These are phyloP conservation scores for Corythaixoides concolor DNA, from an alignment of 2,113 vertebrate species.

Conservation along the genomic window DNA sequence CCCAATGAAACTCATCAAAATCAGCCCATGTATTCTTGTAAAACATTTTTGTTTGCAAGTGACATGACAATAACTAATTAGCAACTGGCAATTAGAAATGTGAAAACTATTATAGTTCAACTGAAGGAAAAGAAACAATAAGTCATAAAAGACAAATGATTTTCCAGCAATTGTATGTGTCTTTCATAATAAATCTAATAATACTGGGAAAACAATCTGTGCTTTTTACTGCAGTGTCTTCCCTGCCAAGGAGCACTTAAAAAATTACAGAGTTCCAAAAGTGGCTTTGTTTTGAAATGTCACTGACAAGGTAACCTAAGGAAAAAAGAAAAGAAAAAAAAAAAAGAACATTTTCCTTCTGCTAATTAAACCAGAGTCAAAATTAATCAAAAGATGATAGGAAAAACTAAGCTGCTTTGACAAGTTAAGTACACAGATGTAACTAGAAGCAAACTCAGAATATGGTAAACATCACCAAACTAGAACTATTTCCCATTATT, in stretches of 20 bases:
- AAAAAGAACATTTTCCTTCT: background rate
- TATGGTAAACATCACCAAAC: background rate
- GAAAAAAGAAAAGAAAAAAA: background rate
- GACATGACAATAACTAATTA: constrained; percentile 2
- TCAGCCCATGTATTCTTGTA: background rate
- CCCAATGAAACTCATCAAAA: background rate
- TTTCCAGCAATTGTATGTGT: background rate
- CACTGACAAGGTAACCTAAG: background rate
- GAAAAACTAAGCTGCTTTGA: background rate
- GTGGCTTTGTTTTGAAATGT: background rate
- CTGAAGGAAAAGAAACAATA: background rate
- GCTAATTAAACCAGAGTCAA: background rate
- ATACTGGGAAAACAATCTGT: constrained; percentile 10
- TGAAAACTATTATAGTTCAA: background rate
- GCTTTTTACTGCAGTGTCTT: constrained; percentile 1
- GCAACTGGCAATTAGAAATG: constrained; percentile 13
- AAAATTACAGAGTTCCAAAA: constrained; percentile 10
- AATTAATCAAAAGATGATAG: background rate
- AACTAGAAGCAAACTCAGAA: background rate
- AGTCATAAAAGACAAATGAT: background rate
- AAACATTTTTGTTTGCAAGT: constrained; percentile 27
- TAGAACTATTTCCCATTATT: background rate
- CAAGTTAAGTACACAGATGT: background rate
- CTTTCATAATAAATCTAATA: constrained; percentile 5
- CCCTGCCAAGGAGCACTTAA: background rate